phyloP scores from a whole-genome alignment of 2,113 vertebrate species.

The Vulpes vulpes region DNA sequence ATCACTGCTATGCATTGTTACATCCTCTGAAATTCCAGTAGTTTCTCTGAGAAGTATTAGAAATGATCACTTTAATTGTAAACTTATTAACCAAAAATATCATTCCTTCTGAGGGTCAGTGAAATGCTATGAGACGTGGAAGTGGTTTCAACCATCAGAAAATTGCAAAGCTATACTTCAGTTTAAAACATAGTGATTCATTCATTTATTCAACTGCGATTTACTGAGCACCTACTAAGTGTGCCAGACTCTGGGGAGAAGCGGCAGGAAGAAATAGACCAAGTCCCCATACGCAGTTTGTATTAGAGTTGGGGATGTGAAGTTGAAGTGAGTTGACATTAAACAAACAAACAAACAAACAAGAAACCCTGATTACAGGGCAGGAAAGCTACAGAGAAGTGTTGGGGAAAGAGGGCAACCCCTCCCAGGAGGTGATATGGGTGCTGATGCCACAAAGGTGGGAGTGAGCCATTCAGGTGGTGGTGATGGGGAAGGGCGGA shows the following conservation, averaged over 20 bases:
- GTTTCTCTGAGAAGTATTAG: not conserved
- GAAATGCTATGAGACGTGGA: not conserved
- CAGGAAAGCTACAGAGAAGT: not conserved
- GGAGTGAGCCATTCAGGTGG: not conserved
- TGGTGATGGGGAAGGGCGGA: fast-evolving
- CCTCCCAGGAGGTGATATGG: not conserved
- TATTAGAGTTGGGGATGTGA: not conserved
- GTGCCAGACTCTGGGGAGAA: not conserved
- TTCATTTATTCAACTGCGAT: not conserved
- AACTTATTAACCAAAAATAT: not conserved
- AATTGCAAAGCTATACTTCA: not conserved
- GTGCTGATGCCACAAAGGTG: not conserved
- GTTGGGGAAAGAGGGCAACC: not conserved
- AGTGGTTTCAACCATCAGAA: not conserved
- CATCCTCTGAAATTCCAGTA: not conserved
- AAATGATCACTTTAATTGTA: not conserved
- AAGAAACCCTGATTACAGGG: not conserved
- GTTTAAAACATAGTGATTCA: not conserved
- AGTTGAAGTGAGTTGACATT: not conserved
- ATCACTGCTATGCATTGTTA: not conserved
- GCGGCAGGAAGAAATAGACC: not conserved
- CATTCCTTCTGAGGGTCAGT: not conserved
- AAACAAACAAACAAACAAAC: not conserved
- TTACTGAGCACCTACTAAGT: not conserved
- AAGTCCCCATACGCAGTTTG: not conserved